Evolutionary conservation across 2,113 vertebrate genomes (phyloP), one percentile per base, ranked within the genome.

Genomic region (Melozone crissalis): DNA sequence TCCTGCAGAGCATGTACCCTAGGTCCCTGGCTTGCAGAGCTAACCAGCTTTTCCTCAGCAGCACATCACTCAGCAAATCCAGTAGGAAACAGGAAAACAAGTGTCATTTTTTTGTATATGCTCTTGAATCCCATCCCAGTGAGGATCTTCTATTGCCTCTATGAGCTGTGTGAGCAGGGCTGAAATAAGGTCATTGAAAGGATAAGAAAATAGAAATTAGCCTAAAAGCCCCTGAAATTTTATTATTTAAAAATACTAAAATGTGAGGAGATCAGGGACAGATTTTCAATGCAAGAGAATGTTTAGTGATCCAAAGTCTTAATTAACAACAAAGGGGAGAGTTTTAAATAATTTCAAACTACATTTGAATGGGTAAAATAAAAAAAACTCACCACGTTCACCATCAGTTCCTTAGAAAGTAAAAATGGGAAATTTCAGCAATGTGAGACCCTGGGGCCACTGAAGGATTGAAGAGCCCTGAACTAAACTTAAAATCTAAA

Each of bases 31-130:
- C 63, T 76, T 76, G 68, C n/a, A 79, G 2, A 20, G 20, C 46
- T 46, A 4, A 71, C 85, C 85, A 96, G 78, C 37, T 93, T 96
- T 90, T 85, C 37, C 41, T 83, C 71, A 90, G 82, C 90, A 96
- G 61, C 80, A 66, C 73, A 81, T 92, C 89, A 77, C 43, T 94
- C 96, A 89, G 54, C 52, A 55, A 86, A 90, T 69, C 46, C 63
- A 74, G 63, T 30, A 85, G n/a, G 79, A 94, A 95, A 62, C 41
- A 92, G 75, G 88, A 91, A 96, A 94, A 68, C 13, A 73, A 72
- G 41, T 0, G 11, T 54, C 9, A 41, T 49, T 57, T 90, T 88
- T 80, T 81, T 54, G 23, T 8, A 20, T 19, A 35, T 19, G 4
- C 28, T 55, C 67, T 37, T 78, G 77, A 84, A 77, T 91, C 57